Evolutionary conservation across 2,113 vertebrate genomes (phyloP).

Genomic region (Acanthochromis polyacanthus): DNA sequence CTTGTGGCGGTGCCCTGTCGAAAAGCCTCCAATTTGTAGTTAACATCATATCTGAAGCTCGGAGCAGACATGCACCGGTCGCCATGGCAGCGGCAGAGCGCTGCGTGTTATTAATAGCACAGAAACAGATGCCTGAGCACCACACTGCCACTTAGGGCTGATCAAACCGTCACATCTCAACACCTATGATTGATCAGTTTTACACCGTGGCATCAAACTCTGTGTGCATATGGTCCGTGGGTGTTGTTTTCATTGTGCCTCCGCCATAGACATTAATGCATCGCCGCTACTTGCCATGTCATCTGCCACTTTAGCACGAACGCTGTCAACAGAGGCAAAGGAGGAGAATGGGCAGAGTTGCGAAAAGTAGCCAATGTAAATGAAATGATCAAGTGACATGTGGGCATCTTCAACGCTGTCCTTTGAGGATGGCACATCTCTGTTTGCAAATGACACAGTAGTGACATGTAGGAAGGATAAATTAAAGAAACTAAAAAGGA

Average conservation of each 20-base stretch:
- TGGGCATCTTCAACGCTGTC: neutral
- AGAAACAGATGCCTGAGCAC: conserved; percentile 77
- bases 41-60: conserved; percentile 38
- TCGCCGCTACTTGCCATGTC: conserved; percentile 54
- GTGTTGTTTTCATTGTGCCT: conserved; percentile 75
- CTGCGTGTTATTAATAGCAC: conserved; percentile 75
- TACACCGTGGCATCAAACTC: conserved; percentile 28
- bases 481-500: no score
- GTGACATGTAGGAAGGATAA: no score
- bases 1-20: conserved; percentile 29
- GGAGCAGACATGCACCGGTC: conserved; percentile 38
- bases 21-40: conserved; percentile 46
- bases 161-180: conserved; percentile 54
- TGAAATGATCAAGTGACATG: conserved; percentile 73
- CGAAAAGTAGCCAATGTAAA: conserved; percentile 64
- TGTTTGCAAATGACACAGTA: no score
- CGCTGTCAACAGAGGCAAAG: conserved; percentile 20
- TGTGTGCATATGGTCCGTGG: conserved; percentile 69
- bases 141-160: conserved; percentile 56
- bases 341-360: conserved; percentile 37
- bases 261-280: conserved; percentile 42
- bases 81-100: conserved; percentile 68
- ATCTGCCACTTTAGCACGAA: conserved; percentile 49
- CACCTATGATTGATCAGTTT: conserved; percentile 80
- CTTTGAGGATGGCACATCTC: no score